Evolutionary conservation across 2,888 invertebrate genomes (phyloP), one percentile per base, ranked within the genome.

Genomic region (Lobophora halterata): DNA sequence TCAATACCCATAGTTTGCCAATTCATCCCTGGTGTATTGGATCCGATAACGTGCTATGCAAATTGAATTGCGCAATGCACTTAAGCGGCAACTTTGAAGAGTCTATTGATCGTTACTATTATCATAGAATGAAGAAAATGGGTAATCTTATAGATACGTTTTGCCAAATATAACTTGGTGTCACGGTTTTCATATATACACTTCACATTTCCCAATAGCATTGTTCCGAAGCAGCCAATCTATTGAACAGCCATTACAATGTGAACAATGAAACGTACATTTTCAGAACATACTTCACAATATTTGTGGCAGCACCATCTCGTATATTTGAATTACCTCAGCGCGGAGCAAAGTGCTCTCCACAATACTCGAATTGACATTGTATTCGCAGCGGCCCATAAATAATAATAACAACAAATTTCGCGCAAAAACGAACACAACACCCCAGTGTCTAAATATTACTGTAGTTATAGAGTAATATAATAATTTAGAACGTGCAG

Each of bases 401-500:
- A 43, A 45, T 28, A 49, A 46, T 49, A 55, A 50, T 48, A 55
- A 59, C 44, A 55, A 35, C 34, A 29, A 36, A 9, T 41, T 54
- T 50, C 33, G 36, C 32, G 41, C 48, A 51, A 60, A 55, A 60
- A 46, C 45, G 6, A 43, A 44, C 27, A 19, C 14, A n/a, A n/a
- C 24, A 21, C 35, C 45, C 45, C 27, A n/a, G 26, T 27, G 58
- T 49, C 49, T 58, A 57, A 52, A 59, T 58, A 58, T 57, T 61
- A 67, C 49, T 54, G 46, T 58, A 59, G 65, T 62, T 62, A 71
- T 66, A 60, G 65, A 71, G 72, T 67, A 61, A 72, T 77, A 75
- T 71, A 74, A 74, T 78, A 75, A 77, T 78, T 76, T 70, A 65
- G 63, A 69, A 67, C 55, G 64, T 46, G 49, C 53, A 39, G 60